These are phyloP conservation scores for Oryzias javanicus DNA, from an alignment of 2,113 vertebrate species.

Conservation along the genomic window DNA sequence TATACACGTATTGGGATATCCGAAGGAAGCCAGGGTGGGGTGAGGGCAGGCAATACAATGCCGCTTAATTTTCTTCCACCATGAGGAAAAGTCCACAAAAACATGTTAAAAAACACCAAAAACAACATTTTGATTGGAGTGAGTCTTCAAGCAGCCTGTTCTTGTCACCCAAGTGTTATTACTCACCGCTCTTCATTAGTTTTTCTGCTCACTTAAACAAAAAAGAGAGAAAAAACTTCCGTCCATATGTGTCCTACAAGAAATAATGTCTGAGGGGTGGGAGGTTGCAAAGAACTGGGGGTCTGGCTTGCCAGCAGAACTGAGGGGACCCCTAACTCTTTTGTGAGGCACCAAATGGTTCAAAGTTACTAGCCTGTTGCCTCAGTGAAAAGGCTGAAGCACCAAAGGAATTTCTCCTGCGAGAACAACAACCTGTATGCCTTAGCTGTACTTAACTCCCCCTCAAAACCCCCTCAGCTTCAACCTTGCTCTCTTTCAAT, in stretches of 20 bases:
- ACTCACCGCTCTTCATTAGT: no score
- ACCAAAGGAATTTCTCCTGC: conserved; percentile 69
- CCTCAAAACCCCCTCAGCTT: conserved; percentile 18
- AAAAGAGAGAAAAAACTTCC: conserved; percentile 12
- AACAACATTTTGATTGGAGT: no score
- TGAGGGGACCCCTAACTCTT: conserved; percentile 58
- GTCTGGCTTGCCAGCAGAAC: conserved; percentile 29
- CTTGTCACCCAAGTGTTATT: no score
- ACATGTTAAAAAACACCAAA: no score
- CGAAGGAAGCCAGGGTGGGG: no score
- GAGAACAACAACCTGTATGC: conserved; percentile 69
- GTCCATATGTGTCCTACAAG: conserved; percentile 31
- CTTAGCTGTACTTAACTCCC: conserved; percentile 46
- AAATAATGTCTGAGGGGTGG: conserved; percentile 43
- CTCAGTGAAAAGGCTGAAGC: conserved; percentile 72
- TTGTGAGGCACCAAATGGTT: conserved; percentile 55
- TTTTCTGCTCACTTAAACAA: background rate
- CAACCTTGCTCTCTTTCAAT: conserved; percentile 41
- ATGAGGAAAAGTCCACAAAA: no score
- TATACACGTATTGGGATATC: no score
- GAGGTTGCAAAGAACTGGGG: conserved; percentile 40
- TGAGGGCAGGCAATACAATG: no score
- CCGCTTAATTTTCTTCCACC: no score
- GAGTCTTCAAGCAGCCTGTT: background rate
- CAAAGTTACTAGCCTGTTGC: conserved; percentile 73